Evolutionary conservation across 2,113 vertebrate genomes (phyloP).

Genomic region (Gopherus flavomarginatus): DNA sequence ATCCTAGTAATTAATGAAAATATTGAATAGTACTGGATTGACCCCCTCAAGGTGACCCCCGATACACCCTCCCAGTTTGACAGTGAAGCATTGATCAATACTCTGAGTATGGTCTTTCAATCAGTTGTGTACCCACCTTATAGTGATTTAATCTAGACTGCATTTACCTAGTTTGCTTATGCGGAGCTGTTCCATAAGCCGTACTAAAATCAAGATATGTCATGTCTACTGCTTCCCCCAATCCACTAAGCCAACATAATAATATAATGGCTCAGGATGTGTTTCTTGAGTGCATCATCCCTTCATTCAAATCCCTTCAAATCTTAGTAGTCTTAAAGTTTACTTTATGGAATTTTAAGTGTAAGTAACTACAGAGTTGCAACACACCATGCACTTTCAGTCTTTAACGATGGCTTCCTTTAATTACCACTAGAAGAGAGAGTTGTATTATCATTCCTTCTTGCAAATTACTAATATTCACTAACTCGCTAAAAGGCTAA

Average conservation of each 20-base stretch:
- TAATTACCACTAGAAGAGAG: neutral
- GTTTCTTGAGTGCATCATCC: neutral
- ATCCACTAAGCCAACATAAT: neutral
- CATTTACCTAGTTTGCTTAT: neutral
- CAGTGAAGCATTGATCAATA: neutral
- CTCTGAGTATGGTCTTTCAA: neutral
- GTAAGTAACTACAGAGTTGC: neutral
- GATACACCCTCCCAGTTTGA: neutral
- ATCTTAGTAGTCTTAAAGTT: neutral
- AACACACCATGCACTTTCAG: neutral
- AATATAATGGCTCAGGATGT: neutral
- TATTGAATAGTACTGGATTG: neutral
- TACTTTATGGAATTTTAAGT: neutral
- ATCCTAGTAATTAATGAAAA: neutral
- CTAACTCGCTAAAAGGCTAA: neutral
- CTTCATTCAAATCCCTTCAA: neutral
- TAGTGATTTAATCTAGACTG: neutral
- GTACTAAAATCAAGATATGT: neutral
- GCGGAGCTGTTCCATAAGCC: neutral
- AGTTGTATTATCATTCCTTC: neutral
- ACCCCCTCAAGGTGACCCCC: neutral
- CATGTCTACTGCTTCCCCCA: neutral
- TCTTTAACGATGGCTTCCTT: fast-evolving
- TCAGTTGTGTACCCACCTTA: neutral
- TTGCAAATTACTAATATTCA: neutral